Conservation (phyloP, 2,888 invertebrate species). For the Heliconius charithonia region DNA sequence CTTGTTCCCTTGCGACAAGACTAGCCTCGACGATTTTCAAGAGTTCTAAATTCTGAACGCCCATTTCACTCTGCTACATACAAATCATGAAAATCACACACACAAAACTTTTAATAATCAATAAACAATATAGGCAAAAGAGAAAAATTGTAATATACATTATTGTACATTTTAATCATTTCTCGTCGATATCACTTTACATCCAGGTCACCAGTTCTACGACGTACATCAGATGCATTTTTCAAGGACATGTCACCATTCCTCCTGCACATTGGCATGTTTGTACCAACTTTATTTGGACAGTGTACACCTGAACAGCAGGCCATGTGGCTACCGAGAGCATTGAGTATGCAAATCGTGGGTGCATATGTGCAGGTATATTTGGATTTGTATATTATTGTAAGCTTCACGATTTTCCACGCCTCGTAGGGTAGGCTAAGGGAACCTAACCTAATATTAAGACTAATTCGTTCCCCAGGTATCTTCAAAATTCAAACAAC, state of each 20-base stretch:
- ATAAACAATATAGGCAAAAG: too few relatives aligned
- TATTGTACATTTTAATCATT: too few relatives aligned
- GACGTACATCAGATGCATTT: constrained; percentile 80
- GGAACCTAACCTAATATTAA: neutral
- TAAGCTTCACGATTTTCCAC: neutral
- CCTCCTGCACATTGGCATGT: constrained; percentile 94
- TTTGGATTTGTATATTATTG: neutral
- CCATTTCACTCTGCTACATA: too few relatives aligned
- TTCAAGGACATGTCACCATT: constrained; percentile 88
- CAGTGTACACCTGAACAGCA: constrained; percentile 94
- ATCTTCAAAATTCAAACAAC: too few relatives aligned
- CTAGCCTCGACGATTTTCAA: too few relatives aligned
- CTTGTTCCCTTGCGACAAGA: too few relatives aligned
- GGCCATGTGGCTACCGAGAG: constrained; percentile 91
- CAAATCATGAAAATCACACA: too few relatives aligned
- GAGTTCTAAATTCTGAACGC: too few relatives aligned
- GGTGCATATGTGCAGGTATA: constrained; percentile 95
- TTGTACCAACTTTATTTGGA: constrained; percentile 93
- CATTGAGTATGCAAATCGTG: constrained; percentile 88
- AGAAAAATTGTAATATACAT: too few relatives aligned
- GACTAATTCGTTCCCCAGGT: too few relatives aligned
- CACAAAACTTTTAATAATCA: too few relatives aligned
- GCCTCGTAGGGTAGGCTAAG: neutral
- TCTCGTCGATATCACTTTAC: neutral
- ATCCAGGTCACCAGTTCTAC: constrained; percentile 53